A percentile compares a stretch with the other conserved stretches of the same genome.
These are phyloP conservation scores for Anas capensis DNA, from an alignment of 2,797 vertebrate genomes.

Conservation along the genomic window DNA sequence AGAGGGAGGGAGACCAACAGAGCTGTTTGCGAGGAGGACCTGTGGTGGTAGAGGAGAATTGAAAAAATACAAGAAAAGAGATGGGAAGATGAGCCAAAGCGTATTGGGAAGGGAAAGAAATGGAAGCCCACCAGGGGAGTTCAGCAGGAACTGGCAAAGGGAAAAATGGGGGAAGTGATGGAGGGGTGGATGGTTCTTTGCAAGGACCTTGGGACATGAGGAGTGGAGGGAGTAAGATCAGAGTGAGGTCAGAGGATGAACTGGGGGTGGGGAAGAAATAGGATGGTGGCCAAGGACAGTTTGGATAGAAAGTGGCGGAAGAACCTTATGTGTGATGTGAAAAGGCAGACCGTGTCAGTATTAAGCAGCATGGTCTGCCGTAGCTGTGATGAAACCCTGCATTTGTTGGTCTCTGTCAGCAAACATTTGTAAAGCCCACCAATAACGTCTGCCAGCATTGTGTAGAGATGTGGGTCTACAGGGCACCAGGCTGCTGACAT, in stretches of 20 bases:
- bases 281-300: neutral
- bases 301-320: neutral
- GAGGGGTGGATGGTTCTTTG: neutral
- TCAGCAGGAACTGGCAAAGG: neutral
- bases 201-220: neutral
- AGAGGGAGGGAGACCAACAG: neutral
- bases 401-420: neutral
- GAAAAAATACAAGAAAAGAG: neutral
- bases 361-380: neutral
- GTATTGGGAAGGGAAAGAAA: neutral
- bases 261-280: neutral
- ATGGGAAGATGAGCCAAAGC: neutral
- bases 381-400: neutral
- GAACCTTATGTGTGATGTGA: neutral
- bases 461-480: neutral
- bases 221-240: neutral
- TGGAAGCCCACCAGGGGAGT: rapidly evolving
- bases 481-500: rapidly evolving
- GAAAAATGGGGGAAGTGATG: neutral
- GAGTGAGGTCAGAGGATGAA: neutral
- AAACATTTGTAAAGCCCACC: neutral
- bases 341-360: neutral
- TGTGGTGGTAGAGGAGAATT: neutral
- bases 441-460: neutral
- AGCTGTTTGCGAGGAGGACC: neutral